Base-by-base conservation (phyloP, 35 echinoderm and acorn worm genomes). In the Chiridota heheva region DNA sequence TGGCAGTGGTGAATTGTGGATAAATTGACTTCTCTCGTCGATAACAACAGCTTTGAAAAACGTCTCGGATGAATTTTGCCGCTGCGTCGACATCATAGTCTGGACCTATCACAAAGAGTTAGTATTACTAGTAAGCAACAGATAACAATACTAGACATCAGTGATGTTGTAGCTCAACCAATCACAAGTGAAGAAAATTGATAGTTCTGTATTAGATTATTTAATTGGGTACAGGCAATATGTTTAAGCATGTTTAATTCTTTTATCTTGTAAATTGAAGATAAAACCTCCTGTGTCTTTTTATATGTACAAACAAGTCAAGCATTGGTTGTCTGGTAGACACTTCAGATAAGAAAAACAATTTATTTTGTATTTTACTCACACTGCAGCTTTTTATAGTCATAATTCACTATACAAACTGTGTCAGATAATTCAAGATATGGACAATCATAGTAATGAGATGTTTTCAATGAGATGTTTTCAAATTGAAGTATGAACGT, bases 1-100 rank as follows among this genome's bases (percentile, higher is more conserved):
- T 97, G 55, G 93, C 93, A n/a, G 93, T 97, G 62, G 93, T 97
- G 83, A 97, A 97, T 66, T 97, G 93, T 12, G 93, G 89, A 43
- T 87, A 97, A 55, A 97, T 69, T 79, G 73, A 17, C 69, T 72
- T 36, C 88, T 90, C 39, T 82, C 69, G 70, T 91, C 82, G 16
- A n/a, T n/a, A n/a, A n/a, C n/a, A n/a, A n/a, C 71, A 58, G 1
- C 33, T 67, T 56, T 91, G 82, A 81, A 97, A 97, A 16, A 74
- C 69, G 32, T 66, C 42, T 18, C 81, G 78, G 60, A 97, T 78
- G 51, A 90, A 97, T 20, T 71, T 56, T 20, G 88, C 89, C 4
- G 93, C 88, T n/a, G 84, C 65, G 53, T 97, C 93, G 0, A 97
- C 89, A 78, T 91, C 84, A 74, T 86, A 91, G 58, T 97, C 93